Percentiles rank a stretch among this genome's conserved stretches.
Conservation (phyloP, 2,888 invertebrate species). For the Phania funesta region DNA sequence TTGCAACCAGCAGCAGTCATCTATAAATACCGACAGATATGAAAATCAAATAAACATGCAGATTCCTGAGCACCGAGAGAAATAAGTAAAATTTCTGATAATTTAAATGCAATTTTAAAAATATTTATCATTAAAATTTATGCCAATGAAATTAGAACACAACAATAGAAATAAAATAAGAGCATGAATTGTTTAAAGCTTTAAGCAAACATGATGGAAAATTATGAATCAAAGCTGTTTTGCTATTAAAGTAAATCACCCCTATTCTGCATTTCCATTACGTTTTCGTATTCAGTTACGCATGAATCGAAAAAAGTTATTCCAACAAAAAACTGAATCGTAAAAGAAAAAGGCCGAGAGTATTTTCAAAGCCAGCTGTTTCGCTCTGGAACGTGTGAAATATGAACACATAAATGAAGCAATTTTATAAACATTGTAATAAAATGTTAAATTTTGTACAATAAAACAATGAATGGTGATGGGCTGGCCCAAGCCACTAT, state of each 20-base stretch:
- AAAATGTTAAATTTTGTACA: too few species aligned
- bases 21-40: not conserved
- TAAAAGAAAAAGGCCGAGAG: too few species aligned
- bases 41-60: not conserved
- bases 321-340: too few species aligned
- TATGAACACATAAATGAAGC: too few species aligned
- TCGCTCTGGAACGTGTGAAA: too few species aligned
- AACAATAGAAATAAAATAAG: not conserved
- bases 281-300: too few species aligned
- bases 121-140: conserved; percentile 46
- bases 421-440: too few species aligned
- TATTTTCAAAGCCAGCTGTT: too few species aligned
- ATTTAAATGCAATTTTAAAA: conserved; percentile 41
- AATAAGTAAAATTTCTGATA: conserved; percentile 41
- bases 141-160: conserved; percentile 31
- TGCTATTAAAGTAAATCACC: not conserved
- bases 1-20: not conserved
- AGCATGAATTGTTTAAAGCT: conserved; percentile 17
- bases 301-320: too few species aligned
- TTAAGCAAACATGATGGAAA: not conserved
- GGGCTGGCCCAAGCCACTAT: too few species aligned
- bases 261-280: too few species aligned
- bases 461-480: too few species aligned
- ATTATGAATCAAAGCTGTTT: not conserved
- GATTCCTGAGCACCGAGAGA: not conserved